Evolutionary conservation across 2,888 invertebrate species (phyloP), one percentile per base, ranked within the genome.

Genomic region (Aspidiotus rigidus): DNA sequence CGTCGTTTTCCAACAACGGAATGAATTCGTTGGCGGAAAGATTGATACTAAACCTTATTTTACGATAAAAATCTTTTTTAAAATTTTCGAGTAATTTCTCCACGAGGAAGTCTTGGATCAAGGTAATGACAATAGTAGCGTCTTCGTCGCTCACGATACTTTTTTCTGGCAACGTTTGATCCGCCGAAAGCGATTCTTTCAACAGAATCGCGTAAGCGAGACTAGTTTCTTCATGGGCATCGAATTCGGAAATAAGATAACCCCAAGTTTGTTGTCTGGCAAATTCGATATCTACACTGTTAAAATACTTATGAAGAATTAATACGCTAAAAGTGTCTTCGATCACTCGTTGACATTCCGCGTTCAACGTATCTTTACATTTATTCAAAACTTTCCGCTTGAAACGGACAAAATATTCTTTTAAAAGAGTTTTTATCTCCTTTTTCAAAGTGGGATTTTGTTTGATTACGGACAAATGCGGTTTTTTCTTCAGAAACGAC

Each of bases 51-150:
- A 17, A 66, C 11, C 41, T 56, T 11, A 66, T 16, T 9, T 57
- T 66, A 13, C 28, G 41, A 16, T 28, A 10, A n/a, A 66, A 66
- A 44, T 59, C 59, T 60, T 66, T 57, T 49, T 66, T 49, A n/a
- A 66, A 66, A n/a, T 59, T 66, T 13, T 44, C 6, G 59, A 66
- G 57, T 11, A 17, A 40, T 60, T 66, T 66, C 8, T 66, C 66
- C 8, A 28, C 17, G 3, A 66, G 15, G 49, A 66, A 66, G 40
- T 44, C 66, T 13, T 59, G 17, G 7, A 66, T 39, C 13, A 13
- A 39, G 2, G 28, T 7, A 7, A 55, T 44, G 2, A 59, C 44
- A 44, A 15, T n/a, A n/a, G n/a, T 10, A 2, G 59, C n/a, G n/a
- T 59, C 53, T 5, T 17, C n/a, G 49, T 59, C 59, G 9, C 28